Conservation (phyloP, 2,797 vertebrate species). For the Mastacembelus armatus region DNA sequence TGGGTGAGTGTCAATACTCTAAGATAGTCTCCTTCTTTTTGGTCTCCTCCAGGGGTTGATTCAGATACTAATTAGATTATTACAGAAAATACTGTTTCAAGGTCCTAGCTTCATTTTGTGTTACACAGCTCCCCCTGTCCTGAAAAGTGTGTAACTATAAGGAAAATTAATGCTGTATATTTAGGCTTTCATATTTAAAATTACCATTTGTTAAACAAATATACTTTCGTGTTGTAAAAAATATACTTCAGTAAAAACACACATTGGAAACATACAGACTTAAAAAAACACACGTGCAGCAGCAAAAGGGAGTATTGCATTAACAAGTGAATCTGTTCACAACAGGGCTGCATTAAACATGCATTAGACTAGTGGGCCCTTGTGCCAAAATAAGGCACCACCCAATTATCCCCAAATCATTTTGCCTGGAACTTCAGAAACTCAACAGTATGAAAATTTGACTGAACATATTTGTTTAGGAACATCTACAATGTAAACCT, state of each 20-base stretch:
- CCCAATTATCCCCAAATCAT: not conserved
- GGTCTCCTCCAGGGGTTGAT: not conserved
- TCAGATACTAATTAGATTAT: not conserved
- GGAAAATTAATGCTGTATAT: constrained; percentile 8
- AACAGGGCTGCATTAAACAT: no score
- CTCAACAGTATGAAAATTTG: no score
- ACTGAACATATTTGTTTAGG: no score
- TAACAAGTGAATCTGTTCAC: no score
- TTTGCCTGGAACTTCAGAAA: not conserved
- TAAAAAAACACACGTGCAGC: not conserved
- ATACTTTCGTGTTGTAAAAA: not conserved
- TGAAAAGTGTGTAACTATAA: constrained; percentile 13
- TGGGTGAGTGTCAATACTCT: constrained; percentile 16
- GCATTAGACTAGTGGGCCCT: no score
- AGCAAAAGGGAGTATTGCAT: no score
- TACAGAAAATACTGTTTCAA: not conserved
- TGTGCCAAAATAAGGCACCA: not conserved
- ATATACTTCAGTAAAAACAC: not conserved
- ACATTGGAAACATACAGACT: not conserved
- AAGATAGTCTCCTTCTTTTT: not conserved
- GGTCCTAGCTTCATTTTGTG: constrained; percentile 5
- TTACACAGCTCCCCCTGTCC: constrained; percentile 62
- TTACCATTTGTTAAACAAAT: not conserved
- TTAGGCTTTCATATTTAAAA: not conserved
- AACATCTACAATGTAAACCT: no score